Evolutionary conservation across 2,888 invertebrate genomes (phyloP), one percentile per base, ranked within the genome.

Genomic region (Cylloceria caligata): DNA sequence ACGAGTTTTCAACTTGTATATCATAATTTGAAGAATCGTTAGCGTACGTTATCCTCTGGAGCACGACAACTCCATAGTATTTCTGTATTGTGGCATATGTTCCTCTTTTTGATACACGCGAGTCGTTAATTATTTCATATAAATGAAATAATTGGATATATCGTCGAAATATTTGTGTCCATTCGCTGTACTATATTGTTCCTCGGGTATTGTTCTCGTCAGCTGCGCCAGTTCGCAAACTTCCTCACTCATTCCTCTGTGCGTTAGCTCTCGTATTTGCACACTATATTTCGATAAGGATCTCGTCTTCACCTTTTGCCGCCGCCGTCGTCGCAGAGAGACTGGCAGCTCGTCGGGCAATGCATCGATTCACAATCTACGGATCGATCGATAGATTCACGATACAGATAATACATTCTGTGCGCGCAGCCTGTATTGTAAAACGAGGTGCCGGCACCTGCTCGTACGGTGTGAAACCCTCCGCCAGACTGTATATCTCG

Each of bases 381-480:
- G 74, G 84, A 79, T 82, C 84, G 81, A 84, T 84, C 84, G 80
- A 84, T 84, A 78, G 84, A 82, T 83, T 30, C 24, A 49, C 73
- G 36, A 67, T 60, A 47, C 3, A 49, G 82, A 79, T 79, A 76
- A 72, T 36, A 49, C 24, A 64, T 36, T 64, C 55, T 60, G 73
- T 45, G 69, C 45, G 67, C 49, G 62, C 81, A 71, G 36, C 71
- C 67, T 39, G 72, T 74, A 69, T 55, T 60, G 71, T 71, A 65
- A 49, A 74, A 78, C 57, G 74, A 80, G 80, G 83, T 80, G 69
- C 89, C 87, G 88, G 88, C 91, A 91, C 91, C 91, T 90, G 91
- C 89, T 87, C 88, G 85, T 84, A 87, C 87, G 87, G 86, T 83
- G 87, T 80, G 62, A 84, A 85, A 85, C 81, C 82, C 78, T 65